Percentiles rank a stretch among this genome's conserved stretches.
Evolutionary conservation across 1,140 invertebrate species (phyloP).

Genomic region (Cherax destructor): DNA sequence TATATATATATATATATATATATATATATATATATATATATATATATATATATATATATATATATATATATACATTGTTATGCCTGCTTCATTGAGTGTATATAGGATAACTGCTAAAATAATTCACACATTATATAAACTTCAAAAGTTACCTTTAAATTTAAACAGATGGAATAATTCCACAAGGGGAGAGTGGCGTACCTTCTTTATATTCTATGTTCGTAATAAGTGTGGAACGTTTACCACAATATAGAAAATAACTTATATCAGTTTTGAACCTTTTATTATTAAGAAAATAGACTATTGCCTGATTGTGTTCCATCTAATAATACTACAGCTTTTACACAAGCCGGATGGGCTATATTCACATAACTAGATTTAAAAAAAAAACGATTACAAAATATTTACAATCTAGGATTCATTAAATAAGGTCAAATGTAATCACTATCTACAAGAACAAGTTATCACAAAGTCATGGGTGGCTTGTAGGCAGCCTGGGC

Average conservation of each 20-base stretch:
- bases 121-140: too few species aligned
- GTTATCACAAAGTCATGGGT: background rate
- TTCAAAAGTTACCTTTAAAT: too few species aligned
- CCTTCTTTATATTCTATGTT: too few species aligned
- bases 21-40: background rate
- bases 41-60: background rate
- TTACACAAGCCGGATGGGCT: background rate
- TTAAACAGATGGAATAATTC: too few species aligned
- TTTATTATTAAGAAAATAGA: background rate
- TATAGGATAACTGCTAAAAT: too few species aligned
- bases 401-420: constrained; percentile 13
- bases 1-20: background rate
- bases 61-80: background rate
- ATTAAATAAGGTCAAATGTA: constrained; percentile 15
- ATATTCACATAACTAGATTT: background rate
- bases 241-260: background rate
- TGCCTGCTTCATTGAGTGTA: background rate
- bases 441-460: constrained; percentile 1
- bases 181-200: too few species aligned
- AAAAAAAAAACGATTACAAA: background rate
- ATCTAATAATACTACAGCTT: background rate
- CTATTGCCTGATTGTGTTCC: background rate
- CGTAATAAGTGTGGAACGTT: too few species aligned
- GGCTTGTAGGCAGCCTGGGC: background rate
- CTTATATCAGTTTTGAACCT: background rate